A percentile compares a stretch with the other conserved stretches of the same genome.
Evolutionary conservation across 2,113 vertebrate species (phyloP).

Genomic region (Aix galericulata): DNA sequence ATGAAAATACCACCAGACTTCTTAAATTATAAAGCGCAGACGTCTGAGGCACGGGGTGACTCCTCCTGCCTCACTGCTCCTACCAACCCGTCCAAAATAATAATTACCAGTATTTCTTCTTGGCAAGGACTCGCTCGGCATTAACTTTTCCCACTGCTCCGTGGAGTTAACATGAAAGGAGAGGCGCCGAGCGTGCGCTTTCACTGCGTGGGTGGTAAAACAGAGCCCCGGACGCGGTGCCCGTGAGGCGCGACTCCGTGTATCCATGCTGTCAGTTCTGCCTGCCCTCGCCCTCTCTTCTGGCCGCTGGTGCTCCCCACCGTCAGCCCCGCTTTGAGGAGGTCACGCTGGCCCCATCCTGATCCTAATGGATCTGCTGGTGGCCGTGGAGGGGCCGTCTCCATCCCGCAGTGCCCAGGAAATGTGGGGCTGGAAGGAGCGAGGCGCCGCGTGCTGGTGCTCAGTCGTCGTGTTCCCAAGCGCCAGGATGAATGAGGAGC

Average conservation of each 20-base stretch:
- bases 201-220: background rate
- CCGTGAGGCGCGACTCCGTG: background rate
- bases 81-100: constrained; percentile 44
- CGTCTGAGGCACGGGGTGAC: constrained; percentile 28
- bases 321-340: background rate
- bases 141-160: constrained; percentile 48
- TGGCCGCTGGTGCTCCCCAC: background rate
- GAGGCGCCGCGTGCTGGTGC: too few relatives aligned
- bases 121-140: constrained; percentile 46
- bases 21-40: constrained; percentile 51
- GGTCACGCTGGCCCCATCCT: background rate
- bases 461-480: background rate
- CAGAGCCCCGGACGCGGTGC: background rate
- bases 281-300: background rate
- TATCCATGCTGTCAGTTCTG: background rate
- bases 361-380: too few relatives aligned
- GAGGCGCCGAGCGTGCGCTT: constrained; percentile 16
- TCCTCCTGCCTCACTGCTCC: constrained; percentile 27
- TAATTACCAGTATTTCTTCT: constrained; percentile 52
- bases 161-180: constrained; percentile 34
- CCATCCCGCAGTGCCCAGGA: too few relatives aligned
- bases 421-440: too few relatives aligned
- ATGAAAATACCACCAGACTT: constrained; percentile 41
- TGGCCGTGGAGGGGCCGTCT: too few relatives aligned
- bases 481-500: background rate